Base-by-base conservation (phyloP, 2,797 vertebrate genomes). In the Hippocampus kuda region DNA sequence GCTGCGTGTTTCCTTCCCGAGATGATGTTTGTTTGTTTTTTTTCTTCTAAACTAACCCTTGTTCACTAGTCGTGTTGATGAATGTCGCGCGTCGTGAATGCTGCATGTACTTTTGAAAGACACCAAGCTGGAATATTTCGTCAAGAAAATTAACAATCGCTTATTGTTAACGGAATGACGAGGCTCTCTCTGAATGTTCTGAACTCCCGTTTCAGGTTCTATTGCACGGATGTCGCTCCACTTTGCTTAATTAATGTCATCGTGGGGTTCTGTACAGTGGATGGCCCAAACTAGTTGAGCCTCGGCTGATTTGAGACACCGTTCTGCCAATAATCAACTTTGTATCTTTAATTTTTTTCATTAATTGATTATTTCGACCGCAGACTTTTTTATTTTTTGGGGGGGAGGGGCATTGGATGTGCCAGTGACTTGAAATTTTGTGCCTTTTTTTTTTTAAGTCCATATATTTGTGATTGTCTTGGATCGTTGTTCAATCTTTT, bases 401-500 rank as follows among this genome's bases (percentile, higher is more conserved):
- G 34, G 34, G 6, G 34, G 34, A 1, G 34, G 13, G 30, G 26
- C 15, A 26, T 44, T 42, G 18, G 20, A 15, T 64, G 62, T 64
- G 62, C 13, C 34, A 22, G 30, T 8, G 16, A 18, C 18, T 15
- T 44, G 20, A 18, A 34, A 30, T 1, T 38, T 49, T 48, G 42
- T 65, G 63, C 63, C 63, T 63, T 62, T 18, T 49, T 49, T 18
- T 49, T 49, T 49, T 51, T 1, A 62, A 41, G 9, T 72, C 26
- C 71, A 49, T 44, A 54, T 60, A 71, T n/a, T 70, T 12, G 44
- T 53, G 26, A 68, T 68, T 70, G 71, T 0, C 46, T 77, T 62
- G 41, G 38, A 16, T 73, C 24, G 16, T 38, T 60, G 73, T 71
- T 62, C 7, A 11, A 5, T 62, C 30, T 11, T 63, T 20, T 34